These are phyloP conservation scores for human (Homo sapiens) DNA, from an alignment of 2,113 vertebrate genomes.

Conservation along the genomic window DNA sequence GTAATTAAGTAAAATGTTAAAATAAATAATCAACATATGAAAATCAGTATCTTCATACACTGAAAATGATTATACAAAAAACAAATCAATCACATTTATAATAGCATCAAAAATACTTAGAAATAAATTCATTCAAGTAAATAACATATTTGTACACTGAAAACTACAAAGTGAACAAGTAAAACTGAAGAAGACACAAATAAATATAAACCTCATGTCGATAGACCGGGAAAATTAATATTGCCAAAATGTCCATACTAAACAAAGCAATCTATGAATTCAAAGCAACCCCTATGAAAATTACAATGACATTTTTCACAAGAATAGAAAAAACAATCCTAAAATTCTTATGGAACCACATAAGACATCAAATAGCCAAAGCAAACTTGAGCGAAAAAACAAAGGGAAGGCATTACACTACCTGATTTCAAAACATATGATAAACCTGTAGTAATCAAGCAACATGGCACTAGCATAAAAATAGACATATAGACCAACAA, in stretches of 20 bases:
- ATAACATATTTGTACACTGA: neutral
- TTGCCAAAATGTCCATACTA: neutral
- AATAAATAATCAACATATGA: too few species aligned
- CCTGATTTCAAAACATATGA: neutral
- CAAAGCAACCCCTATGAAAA: neutral
- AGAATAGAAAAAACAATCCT: neutral
- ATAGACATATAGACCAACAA: neutral
- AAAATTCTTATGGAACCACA: neutral
- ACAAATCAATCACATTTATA: too few species aligned
- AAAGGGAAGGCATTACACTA: neutral
- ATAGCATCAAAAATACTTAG: too few species aligned
- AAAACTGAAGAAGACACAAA: neutral
- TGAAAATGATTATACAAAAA: too few species aligned
- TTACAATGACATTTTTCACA: neutral
- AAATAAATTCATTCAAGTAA: neutral
- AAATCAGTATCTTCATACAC: too few species aligned
- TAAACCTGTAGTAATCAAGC: neutral
- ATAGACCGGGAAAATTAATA: neutral
- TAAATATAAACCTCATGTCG: neutral
- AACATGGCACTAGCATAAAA: neutral
- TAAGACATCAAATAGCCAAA: neutral
- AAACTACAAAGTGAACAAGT: neutral
- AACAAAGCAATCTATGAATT: neutral
- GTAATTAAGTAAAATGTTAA: too few species aligned
- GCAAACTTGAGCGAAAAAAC: neutral